Percentiles rank a stretch among this genome's conserved stretches.
These are phyloP conservation scores for Aurelia coerulea DNA, from an alignment of 30 jellyfish, hydroid and myxozoan species.

Conservation along the genomic window DNA sequence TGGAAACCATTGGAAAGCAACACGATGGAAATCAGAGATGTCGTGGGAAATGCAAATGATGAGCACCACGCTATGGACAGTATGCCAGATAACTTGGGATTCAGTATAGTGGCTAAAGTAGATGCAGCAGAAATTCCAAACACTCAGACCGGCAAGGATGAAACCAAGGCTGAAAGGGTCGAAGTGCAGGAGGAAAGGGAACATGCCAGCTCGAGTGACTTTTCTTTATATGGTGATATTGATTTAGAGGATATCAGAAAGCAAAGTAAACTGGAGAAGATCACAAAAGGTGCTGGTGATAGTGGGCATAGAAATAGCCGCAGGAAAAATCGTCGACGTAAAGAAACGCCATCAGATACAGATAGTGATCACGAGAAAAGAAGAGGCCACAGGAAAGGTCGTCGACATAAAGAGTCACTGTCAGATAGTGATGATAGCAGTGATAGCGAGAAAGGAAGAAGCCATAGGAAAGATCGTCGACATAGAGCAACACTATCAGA, in stretches of 20 bases:
- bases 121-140: too few relatives aligned
- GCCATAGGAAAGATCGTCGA: not conserved
- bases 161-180: not conserved
- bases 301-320: not conserved
- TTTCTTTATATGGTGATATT: constrained; percentile 49
- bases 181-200: not conserved
- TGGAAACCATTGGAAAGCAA: too few relatives aligned
- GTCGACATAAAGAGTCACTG: not conserved
- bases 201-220: constrained; percentile 36
- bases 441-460: not conserved
- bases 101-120: too few relatives aligned
- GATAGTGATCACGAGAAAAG: not conserved
- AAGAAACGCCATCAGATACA: not conserved
- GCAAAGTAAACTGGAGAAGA: not conserved
- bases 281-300: not conserved
- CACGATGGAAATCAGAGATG: too few relatives aligned
- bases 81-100: too few relatives aligned
- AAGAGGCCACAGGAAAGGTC: not conserved
- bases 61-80: too few relatives aligned
- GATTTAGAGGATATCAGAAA: constrained; percentile 15
- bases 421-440: not conserved
- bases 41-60: too few relatives aligned
- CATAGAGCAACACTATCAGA: not conserved
- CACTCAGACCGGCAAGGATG: not conserved
- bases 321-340: not conserved